Percentiles rank a stretch among this genome's conserved stretches.
Conservation (phyloP, 2,888 invertebrate species). For the Coleophora deauratella region DNA sequence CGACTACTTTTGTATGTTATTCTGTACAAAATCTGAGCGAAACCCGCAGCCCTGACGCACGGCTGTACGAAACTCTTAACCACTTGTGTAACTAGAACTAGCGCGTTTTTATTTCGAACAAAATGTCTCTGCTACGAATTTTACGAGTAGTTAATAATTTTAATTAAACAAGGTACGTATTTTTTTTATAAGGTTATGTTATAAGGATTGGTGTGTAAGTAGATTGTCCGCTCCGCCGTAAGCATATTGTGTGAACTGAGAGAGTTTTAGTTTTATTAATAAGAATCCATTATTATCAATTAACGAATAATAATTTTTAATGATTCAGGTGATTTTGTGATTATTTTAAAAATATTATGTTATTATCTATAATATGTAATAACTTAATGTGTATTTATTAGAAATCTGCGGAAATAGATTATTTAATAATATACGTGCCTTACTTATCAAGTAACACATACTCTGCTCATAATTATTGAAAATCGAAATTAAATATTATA, state of each 20-base stretch:
- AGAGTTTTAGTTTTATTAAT: constrained; percentile 15
- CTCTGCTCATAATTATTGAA: constrained; percentile 42
- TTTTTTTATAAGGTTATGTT: constrained; percentile 3
- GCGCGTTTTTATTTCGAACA: constrained; percentile 44
- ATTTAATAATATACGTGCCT: too few species aligned
- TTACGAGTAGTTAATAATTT: constrained; percentile 43
- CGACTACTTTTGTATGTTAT: constrained; percentile 12
- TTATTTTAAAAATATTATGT: neutral
- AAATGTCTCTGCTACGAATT: constrained; percentile 46
- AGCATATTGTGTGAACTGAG: constrained; percentile 38
- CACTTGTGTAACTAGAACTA: constrained; percentile 43
- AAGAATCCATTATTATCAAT: constrained; percentile 8
- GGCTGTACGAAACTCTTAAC: constrained; percentile 70
- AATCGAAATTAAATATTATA: too few species aligned
- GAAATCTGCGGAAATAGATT: too few species aligned
- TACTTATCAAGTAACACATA: too few species aligned
- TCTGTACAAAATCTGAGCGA: neutral
- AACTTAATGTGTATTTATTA: constrained; percentile 12
- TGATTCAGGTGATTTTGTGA: constrained; percentile 4
- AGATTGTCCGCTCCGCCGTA: constrained; percentile 61
- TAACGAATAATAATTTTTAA: neutral
- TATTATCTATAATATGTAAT: constrained; percentile 23
- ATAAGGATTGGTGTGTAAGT: constrained; percentile 36
- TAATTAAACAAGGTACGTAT: constrained; percentile 29
- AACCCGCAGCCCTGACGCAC: constrained; percentile 34